phyloP scores from a whole-genome alignment of 1,140 invertebrate species.

The Heliothis subflexa region DNA sequence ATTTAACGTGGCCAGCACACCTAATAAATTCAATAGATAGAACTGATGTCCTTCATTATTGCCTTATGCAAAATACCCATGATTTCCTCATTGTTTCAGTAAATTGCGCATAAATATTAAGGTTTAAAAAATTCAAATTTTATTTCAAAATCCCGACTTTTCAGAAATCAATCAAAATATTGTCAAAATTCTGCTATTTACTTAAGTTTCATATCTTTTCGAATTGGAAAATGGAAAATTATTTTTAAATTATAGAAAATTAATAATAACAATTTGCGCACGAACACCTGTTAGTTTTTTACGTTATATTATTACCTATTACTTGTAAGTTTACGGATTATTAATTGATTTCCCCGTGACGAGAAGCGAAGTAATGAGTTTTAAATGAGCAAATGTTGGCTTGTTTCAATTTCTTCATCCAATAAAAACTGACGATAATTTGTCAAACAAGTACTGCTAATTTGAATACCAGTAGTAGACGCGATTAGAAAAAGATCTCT shows the following conservation, averaged over 20 bases:
- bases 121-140: no score
- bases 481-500: constrained; percentile 41
- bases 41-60: no score
- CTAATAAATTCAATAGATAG: no score
- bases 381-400: constrained; percentile 28
- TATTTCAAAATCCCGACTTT: no score
- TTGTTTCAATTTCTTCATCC: constrained; percentile 46
- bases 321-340: constrained; percentile 39
- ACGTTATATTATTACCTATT: constrained; percentile 30
- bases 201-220: no score
- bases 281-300: constrained; percentile 32
- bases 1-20: no score
- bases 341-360: constrained; percentile 30
- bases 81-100: no score
- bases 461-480: constrained; percentile 37
- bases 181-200: no score
- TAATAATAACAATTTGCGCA: neutral
- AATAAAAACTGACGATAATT: constrained; percentile 42
- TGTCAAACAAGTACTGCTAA: constrained; percentile 41
- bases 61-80: no score
- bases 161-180: no score
- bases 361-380: constrained; percentile 30
- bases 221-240: no score
- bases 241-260: neutral
- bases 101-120: no score